phyloP scores from a whole-genome alignment of 2,113 vertebrate genomes.

The Odontophorus gujanensis region DNA sequence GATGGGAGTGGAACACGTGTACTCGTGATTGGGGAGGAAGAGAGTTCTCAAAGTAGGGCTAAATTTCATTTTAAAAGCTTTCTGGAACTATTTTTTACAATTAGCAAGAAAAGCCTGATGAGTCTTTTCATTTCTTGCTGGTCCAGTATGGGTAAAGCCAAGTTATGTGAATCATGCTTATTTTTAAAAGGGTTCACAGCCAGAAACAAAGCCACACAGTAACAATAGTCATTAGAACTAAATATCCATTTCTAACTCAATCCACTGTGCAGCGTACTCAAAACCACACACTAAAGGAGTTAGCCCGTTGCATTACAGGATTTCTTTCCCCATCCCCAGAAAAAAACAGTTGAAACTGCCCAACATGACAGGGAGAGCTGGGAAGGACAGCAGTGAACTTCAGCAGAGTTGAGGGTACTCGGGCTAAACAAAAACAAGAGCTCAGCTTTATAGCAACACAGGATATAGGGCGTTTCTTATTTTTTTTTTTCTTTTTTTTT shows the following conservation, averaged over 20 bases:
- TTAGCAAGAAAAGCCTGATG: slow-evolving; percentile 18
- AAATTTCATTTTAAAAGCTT: slow-evolving; percentile 4
- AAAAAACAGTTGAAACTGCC: background rate
- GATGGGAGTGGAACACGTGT: background rate
- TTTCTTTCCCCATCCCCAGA: background rate
- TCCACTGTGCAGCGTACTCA: background rate
- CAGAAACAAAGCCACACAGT: slow-evolving; percentile 17
- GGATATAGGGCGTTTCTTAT: background rate
- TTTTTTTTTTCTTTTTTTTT: background rate
- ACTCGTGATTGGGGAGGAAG: background rate
- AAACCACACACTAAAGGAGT: background rate
- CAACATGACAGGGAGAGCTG: background rate
- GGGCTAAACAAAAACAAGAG: background rate
- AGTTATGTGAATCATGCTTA: slow-evolving; percentile 18
- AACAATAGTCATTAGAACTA: slow-evolving; percentile 14
- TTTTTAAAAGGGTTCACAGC: slow-evolving; percentile 19
- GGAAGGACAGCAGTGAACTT: background rate
- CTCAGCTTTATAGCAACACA: background rate
- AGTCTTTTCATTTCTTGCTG: background rate
- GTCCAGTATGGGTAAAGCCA: background rate
- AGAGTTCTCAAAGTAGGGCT: slow-evolving; percentile 1
- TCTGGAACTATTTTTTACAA: slow-evolving; percentile 9
- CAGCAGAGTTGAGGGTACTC: background rate
- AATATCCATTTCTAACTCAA: slow-evolving; percentile 41
- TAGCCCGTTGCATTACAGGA: background rate